Conservation (phyloP, 2,888 invertebrate species). For the Balanococcus diminutus region DNA sequence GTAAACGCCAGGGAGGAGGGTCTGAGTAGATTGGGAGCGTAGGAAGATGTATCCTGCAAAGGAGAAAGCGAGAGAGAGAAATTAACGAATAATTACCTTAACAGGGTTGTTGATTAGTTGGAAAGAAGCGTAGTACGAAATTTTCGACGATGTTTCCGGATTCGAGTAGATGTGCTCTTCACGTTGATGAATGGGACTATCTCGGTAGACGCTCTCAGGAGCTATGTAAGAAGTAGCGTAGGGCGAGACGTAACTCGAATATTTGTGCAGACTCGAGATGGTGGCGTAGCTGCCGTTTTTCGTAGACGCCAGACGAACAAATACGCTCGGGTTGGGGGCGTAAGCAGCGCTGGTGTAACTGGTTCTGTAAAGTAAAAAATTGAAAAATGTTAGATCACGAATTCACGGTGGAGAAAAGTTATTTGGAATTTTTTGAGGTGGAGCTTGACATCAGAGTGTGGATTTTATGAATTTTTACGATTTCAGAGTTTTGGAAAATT, state of each 20-base stretch:
- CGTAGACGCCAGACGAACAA: conserved; percentile 75
- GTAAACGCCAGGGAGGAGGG: no score
- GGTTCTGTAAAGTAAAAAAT: conserved; percentile 65
- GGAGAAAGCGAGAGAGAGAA: no score
- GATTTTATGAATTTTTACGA: no score
- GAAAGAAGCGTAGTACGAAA: conserved; percentile 81
- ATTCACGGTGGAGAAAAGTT: not conserved
- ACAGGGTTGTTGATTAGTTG: conserved; percentile 64
- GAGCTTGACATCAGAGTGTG: no score
- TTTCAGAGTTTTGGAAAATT: no score
- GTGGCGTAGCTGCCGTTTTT: conserved; percentile 82
- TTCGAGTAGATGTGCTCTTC: conserved; percentile 65
- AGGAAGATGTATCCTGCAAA: no score
- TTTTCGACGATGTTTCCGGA: conserved; percentile 69
- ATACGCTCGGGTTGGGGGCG: conserved; percentile 77
- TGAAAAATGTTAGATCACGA: no score
- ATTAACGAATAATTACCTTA: conserved; percentile 39
- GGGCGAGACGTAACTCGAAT: conserved; percentile 67
- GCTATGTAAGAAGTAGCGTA: conserved; percentile 68
- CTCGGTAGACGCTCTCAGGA: conserved; percentile 48
- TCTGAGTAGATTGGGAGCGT: no score
- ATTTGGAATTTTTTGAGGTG: no score
- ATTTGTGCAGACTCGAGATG: conserved; percentile 80
- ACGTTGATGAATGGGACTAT: conserved; percentile 45
- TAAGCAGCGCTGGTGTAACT: conserved; percentile 79